These are phyloP conservation scores for Botia almorhae DNA, from an alignment of 2,797 vertebrate genomes.

Conservation along the genomic window DNA sequence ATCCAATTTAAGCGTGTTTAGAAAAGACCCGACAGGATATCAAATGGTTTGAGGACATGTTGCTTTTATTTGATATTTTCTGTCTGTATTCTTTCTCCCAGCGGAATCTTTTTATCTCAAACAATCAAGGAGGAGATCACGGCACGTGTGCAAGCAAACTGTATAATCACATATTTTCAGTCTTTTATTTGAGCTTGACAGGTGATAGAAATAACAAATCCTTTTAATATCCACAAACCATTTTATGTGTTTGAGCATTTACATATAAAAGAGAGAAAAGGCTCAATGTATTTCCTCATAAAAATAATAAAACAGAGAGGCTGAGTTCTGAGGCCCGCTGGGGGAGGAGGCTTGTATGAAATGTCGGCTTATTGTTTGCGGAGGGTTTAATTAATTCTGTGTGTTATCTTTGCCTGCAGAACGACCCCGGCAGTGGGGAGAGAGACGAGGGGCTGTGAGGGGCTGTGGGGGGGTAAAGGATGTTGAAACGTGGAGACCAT, in stretches of 20 bases:
- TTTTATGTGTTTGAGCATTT: conserved; percentile 63
- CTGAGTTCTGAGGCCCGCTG: conserved; percentile 5
- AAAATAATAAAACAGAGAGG: conserved; percentile 54
- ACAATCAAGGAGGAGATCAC: conserved; percentile 60
- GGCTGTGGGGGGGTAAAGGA: background rate
- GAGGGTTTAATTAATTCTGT: conserved; percentile 77
- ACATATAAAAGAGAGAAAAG: conserved; percentile 72
- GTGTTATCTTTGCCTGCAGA: conserved; percentile 75
- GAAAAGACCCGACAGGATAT: conserved; percentile 38
- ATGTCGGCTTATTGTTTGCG: conserved; percentile 76
- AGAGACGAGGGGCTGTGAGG: conserved; percentile 45
- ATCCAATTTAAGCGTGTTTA: conserved; percentile 44
- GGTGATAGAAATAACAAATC: conserved; percentile 66
- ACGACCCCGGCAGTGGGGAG: conserved; percentile 66
- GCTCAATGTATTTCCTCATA: conserved; percentile 45
- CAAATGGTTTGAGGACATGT: conserved; percentile 69
- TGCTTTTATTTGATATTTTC: conserved; percentile 21
- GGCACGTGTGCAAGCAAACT: conserved; percentile 55
- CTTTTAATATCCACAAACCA: conserved; percentile 62
- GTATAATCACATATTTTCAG: conserved; percentile 74
- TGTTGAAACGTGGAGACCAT: conserved; percentile 13
- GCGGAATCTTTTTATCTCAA: conserved; percentile 36
- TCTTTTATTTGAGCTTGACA: conserved; percentile 62
- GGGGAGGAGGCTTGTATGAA: conserved; percentile 59
- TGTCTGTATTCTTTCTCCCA: background rate